Conservation (phyloP, 2,797 vertebrate species). For the Schizopygopsis pylzovi region DNA sequence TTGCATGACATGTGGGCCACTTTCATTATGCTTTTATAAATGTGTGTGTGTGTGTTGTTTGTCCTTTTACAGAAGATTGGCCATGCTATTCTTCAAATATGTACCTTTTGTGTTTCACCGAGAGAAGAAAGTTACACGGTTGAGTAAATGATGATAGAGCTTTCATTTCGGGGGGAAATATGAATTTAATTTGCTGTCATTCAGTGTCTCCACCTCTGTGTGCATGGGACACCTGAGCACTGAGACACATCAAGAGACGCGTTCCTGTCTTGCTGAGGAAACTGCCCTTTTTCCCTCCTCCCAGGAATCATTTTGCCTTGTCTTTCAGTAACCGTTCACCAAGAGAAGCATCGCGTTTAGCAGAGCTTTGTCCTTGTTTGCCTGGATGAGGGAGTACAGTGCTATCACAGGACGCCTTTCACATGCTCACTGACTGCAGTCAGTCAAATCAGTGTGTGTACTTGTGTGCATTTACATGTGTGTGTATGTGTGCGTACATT, state of each 20-base stretch:
- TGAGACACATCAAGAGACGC: slow-evolving; percentile 66
- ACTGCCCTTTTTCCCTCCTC: slow-evolving; percentile 22
- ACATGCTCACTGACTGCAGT: slow-evolving; percentile 70
- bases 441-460: slow-evolving; percentile 29
- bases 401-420: slow-evolving; percentile 60
- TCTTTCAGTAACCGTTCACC: slow-evolving; percentile 44
- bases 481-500: slow-evolving; percentile 37
- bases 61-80: not conserved
- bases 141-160: slow-evolving; percentile 18
- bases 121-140: not conserved
- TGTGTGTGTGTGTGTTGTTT: not conserved
- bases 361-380: slow-evolving; percentile 71
- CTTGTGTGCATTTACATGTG: slow-evolving; percentile 46
- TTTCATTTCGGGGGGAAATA: slow-evolving; percentile 17
- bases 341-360: slow-evolving; percentile 52
- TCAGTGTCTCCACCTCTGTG: slow-evolving; percentile 13
- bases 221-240: slow-evolving; percentile 62
- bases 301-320: slow-evolving; percentile 16
- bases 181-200: slow-evolving; percentile 7
- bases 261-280: slow-evolving; percentile 38
- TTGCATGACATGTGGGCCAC: no score
- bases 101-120: slow-evolving; percentile 1
- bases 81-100: not conserved
- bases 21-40: not conserved
- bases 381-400: slow-evolving; percentile 72